Base-by-base conservation (phyloP, 2,888 invertebrate genomes). In the Steinernema scapterisci region DNA sequence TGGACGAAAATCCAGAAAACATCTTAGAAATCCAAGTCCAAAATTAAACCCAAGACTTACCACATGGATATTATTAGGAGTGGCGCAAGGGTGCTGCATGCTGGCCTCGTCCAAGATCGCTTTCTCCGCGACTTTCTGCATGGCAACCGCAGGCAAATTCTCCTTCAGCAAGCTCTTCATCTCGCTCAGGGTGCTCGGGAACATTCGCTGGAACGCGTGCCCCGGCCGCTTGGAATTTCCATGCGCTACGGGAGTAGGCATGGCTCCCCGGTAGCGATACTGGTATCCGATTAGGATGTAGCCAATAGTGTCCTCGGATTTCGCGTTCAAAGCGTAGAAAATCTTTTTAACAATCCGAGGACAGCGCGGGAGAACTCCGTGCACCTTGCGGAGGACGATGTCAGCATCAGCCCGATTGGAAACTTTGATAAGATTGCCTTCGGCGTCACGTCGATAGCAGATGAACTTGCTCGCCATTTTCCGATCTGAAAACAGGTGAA, bases 141-240 rank as follows among this genome's bases (percentile, higher is more conserved):
- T 63, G 31, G 63, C 63, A 1, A 63, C 63, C 1, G 63, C 63
- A 1, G 63, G 63, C 63, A 63, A 25, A 31, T 63, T 63, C 63
- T 63, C 63, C 63, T 63, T 63, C 16, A 63, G 63, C 63, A 63
- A 27, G 38, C 31, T 63, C 38, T 63, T 63, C 63, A 63, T 63
- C 38, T 63, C 63, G 63, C 63, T 31, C 11, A 63, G 63, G 1
- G 63, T 63, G 31, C 63, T 63, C 5, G 63, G 63, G 63, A 63
- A 63, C 63, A 63, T 63, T 3, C 63, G 1, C 38, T 63, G 63
- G 63, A 63, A 63, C 25, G 63, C 63, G n/a, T 63, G 63, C 6
- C 63, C 63, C 3, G 27, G 63, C 5, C 63, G 27, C 63, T 63
- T 63, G 16, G 63, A 63, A 27, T 63, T 63, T 11, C 63, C 63